Evolutionary conservation across 2,888 invertebrate genomes (phyloP).

Genomic region (Celastrina argiolus): DNA sequence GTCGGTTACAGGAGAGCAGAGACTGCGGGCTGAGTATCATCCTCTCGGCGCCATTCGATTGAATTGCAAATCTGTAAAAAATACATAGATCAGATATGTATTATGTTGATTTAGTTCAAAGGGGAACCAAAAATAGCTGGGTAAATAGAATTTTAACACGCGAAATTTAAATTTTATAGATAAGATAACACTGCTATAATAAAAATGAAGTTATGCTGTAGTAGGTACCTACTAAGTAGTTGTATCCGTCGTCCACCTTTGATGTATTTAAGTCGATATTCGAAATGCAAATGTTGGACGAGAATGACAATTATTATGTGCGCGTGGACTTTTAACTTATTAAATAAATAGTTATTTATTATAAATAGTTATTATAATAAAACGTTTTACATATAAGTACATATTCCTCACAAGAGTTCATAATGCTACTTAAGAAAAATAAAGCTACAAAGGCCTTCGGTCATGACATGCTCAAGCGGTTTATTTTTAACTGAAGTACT

Average conservation of each 20-base stretch:
- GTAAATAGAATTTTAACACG: neutral
- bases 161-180: neutral
- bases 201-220: neutral
- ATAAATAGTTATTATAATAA: too few relatives aligned
- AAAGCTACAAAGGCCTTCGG: constrained; percentile 20
- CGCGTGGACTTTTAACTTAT: too few relatives aligned
- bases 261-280: too few relatives aligned
- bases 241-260: too few relatives aligned
- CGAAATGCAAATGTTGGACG: too few relatives aligned
- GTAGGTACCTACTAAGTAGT: too few relatives aligned
- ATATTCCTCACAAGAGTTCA: neutral
- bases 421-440: constrained; percentile 18
- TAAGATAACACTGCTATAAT: neutral
- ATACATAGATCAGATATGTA: neutral
- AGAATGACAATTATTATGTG: too few relatives aligned
- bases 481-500: constrained; percentile 38
- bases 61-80: constrained; percentile 83
- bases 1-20: constrained; percentile 89
- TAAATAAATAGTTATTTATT: too few relatives aligned
- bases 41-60: constrained; percentile 87
- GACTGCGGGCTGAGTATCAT: constrained; percentile 89
- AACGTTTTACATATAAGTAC: neutral
- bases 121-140: neutral
- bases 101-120: neutral
- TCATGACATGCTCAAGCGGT: constrained; percentile 25